Base-by-base conservation (phyloP, 2,888 invertebrate genomes). In the Agrochola macilenta region DNA sequence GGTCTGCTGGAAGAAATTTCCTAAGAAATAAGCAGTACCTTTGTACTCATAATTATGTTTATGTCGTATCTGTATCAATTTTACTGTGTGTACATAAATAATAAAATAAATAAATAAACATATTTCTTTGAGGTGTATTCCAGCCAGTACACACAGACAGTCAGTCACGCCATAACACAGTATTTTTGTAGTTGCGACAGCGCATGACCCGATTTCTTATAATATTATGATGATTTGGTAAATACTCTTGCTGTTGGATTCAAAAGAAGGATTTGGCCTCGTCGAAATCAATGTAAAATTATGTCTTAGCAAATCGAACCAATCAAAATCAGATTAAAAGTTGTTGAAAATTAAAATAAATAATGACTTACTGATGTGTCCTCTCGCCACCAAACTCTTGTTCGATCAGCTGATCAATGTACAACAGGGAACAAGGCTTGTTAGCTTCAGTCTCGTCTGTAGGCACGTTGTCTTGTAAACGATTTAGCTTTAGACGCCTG, bases 321-420 rank as follows among this genome's bases (percentile, higher is more conserved):
- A 54, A 54, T 54, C 52, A 54, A 57, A 57, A n/a, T 12, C 0
- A 57, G n/a, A n/a, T 0, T 12, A 54, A 54, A 54, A 54, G 0
- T 4, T 23, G 23, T 54, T n/a, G 11, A 11, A 23, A 11, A n/a
- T 12, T 5, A 57, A n/a, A 57, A 12, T 12, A 1, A 2, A 26
- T 5, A 57, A 26, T n/a, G 17, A 93, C 95, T 94, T 91, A 97
- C 95, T 97, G 93, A 79, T 97, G 95, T 57, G 97, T 93, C 69
- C 91, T 92, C 9, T 95, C 95, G 0, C 97, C 97, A 0, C 97
- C 97, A 86, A 98, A 98, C 87, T 98, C 97, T 23, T 97, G 93
- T 63, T 97, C 96, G 35, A 98, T 97, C 26, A 98, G 94, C 85
- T 97, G 97, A 89, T 98, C 98, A 39, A 98, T 98, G 91, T 98